Evolutionary conservation across 1,140 invertebrate species (phyloP), one percentile per base, ranked within the genome.

Genomic region (Bombus pyrosoma): DNA sequence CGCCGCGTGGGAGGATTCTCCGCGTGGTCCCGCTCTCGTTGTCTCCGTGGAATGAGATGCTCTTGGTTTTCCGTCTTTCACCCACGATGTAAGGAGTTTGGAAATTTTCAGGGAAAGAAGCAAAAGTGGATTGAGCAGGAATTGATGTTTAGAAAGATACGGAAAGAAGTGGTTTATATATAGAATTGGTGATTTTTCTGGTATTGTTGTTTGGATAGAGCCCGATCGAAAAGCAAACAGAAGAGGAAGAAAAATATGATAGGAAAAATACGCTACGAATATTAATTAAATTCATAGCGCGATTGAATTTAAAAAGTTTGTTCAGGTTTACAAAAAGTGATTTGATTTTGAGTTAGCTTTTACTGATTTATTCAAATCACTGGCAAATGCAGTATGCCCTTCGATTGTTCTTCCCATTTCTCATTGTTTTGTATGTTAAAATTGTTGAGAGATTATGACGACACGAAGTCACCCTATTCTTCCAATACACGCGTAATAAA

Each of bases 1-100:
- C n/a, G 2, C 12, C 82, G 71, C 62, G 76, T 74, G 43, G 66
- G 59, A 66, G 81, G 41, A 68, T 82, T 64, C 28, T 6, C 32
- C 25, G 4, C 71, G 71, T 47, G 76, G 59, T 41, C 32, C 39
- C 59, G 62, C 13, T n/a, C 6, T 76, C 32, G 72, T 74, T 74
- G 41, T 18, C n/a, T 25, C 18, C 39, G n/a, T 10, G 72, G n/a
- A 74, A 43, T 9, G 34, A 22, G 37, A 1, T 28, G 12, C 22
- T 28, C 25, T 72, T n/a, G 5, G 37, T 6, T 15, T 41, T 72
- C 28, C 39, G 39, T 8, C 13, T 72, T 72, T 41, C 25, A 9
- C 3, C 1, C 18, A 13, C 8, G 10, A 3, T 12, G 9, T 10
- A 25, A 18, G 4, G 9, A 22, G 9, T 6, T 37, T 32, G 22